Percentiles rank a stretch among this genome's conserved stretches.
phyloP scores from a whole-genome alignment of 2,113 vertebrate genomes.

The Zapus hudsonius region DNA sequence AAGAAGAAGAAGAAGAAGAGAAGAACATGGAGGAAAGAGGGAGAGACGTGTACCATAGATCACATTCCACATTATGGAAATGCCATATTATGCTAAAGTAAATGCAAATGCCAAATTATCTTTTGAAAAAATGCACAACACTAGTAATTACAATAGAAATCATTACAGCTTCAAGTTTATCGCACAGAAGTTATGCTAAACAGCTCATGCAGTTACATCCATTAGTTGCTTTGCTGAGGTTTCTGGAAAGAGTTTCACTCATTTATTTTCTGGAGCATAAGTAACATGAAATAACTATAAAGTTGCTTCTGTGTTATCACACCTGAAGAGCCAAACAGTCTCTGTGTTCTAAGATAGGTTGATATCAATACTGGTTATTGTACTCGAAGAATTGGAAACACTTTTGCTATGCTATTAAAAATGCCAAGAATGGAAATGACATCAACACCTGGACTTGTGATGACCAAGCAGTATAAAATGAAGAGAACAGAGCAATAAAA shows the following conservation, averaged over 20 bases:
- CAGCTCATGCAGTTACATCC: constrained; percentile 4
- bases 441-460: background rate
- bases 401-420: constrained; percentile 41
- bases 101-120: constrained; percentile 31
- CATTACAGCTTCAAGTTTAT: background rate
- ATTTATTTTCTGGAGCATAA: constrained; percentile 21
- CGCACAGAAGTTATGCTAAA: background rate
- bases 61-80: constrained; percentile 34
- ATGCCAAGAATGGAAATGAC: background rate
- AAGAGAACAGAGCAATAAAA: constrained; percentile 2
- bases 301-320: constrained; percentile 17
- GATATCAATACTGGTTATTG: background rate
- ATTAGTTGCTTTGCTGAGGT: background rate
- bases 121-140: background rate
- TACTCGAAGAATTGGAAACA: background rate
- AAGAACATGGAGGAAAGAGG: background rate
- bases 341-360: background rate
- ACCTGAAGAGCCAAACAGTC: constrained; percentile 1
- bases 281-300: constrained; percentile 11
- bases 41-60: background rate
- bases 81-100: constrained; percentile 11
- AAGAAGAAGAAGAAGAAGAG: background rate
- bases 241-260: constrained; percentile 33
- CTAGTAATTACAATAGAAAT: constrained; percentile 16
- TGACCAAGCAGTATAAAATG: background rate